Evolutionary conservation across 1,140 invertebrate species (phyloP).

Genomic region (Mya arenaria): DNA sequence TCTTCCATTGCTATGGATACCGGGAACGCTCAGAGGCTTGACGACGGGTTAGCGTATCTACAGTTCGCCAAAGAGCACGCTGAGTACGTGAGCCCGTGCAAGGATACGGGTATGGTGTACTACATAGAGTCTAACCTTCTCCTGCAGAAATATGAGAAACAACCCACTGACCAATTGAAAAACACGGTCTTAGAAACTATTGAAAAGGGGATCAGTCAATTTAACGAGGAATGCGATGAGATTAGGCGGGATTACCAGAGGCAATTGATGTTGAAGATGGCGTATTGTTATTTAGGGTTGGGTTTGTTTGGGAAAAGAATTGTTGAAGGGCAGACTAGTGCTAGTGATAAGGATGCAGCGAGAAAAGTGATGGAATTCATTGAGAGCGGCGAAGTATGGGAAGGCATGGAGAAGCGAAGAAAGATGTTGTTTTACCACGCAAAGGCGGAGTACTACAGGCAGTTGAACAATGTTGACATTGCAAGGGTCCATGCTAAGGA

Average conservation of each 20-base stretch:
- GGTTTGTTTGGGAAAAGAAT: constrained; percentile 39
- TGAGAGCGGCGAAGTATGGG: constrained; percentile 15
- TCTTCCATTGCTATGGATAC: constrained; percentile 26
- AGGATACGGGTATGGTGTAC: constrained; percentile 46
- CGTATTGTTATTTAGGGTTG: constrained; percentile 42
- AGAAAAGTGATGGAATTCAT: constrained; percentile 13
- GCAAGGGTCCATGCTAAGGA: constrained; percentile 21
- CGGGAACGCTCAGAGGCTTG: background rate
- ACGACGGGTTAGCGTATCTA: constrained; percentile 27
- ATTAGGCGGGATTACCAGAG: constrained; percentile 33
- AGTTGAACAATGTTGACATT: constrained; percentile 3
- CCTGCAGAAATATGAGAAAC: constrained; percentile 26
- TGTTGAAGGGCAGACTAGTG: background rate
- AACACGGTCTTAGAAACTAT: constrained; percentile 12
- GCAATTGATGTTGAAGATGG: constrained; percentile 40
- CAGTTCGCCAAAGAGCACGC: constrained; percentile 39
- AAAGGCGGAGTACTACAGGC: constrained; percentile 19
- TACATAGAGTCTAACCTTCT: constrained; percentile 48
- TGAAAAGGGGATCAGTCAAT: constrained; percentile 36
- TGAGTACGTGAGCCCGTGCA: constrained; percentile 28
- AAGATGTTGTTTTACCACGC: constrained; percentile 40
- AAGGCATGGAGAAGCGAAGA: constrained; percentile 27
- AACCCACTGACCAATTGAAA: constrained; percentile 23
- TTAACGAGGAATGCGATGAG: constrained; percentile 19
- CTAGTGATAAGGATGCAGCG: background rate